A percentile compares a stretch with the other conserved stretches of the same genome.
These are phyloP conservation scores for Hydractinia symbiolongicarpus DNA, from an alignment of 30 jellyfish, hydroid and myxozoan species.

Conservation along the genomic window DNA sequence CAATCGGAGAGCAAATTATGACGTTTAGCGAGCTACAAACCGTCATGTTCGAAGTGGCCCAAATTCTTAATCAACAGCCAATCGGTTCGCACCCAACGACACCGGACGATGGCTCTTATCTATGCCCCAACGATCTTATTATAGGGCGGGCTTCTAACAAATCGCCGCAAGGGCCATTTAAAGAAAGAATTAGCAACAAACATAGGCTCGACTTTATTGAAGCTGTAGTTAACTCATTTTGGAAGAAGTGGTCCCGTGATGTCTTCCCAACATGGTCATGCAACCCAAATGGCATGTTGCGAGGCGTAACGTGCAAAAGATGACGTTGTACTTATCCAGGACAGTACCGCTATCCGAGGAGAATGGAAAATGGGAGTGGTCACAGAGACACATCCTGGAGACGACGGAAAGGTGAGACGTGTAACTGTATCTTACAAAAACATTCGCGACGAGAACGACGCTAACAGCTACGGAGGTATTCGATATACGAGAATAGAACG, in stretches of 20 bases:
- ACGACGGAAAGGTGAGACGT: conserved; percentile 50
- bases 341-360: conserved; percentile 49
- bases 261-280: conserved; percentile 54
- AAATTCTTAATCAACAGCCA: conserved; percentile 51
- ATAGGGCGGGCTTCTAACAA: conserved; percentile 68
- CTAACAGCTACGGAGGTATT: not conserved
- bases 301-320: conserved; percentile 41
- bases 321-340: conserved; percentile 41
- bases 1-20: conserved; percentile 45
- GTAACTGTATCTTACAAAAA: conserved; percentile 26
- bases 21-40: conserved; percentile 49
- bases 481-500: not conserved
- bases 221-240: conserved; percentile 43
- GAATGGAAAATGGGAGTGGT: conserved; percentile 47
- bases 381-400: conserved; percentile 42
- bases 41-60: conserved; percentile 46
- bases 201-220: conserved; percentile 57
- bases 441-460: not conserved
- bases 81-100: conserved; percentile 54
- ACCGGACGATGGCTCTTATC: conserved; percentile 81
- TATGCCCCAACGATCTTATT: conserved; percentile 58
- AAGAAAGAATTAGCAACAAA: conserved; percentile 39
- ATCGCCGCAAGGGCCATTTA: conserved; percentile 75
- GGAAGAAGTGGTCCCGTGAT: conserved; percentile 55
- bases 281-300: conserved; percentile 41